Conservation (phyloP, 2,888 invertebrate species). For the Fragum whitleyi region DNA sequence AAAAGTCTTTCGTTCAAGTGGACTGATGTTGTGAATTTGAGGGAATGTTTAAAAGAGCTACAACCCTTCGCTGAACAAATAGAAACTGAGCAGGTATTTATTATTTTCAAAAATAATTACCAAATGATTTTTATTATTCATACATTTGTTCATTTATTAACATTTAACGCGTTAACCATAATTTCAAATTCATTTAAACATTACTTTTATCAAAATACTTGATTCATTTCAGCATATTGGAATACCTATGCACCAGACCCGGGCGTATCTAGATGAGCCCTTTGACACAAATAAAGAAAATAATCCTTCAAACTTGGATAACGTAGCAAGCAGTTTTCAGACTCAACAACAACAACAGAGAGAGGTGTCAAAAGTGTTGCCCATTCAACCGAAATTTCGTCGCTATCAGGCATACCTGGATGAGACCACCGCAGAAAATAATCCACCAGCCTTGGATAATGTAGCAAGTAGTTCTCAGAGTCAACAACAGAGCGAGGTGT, state of each 20-base stretch:
- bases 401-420: too few species aligned
- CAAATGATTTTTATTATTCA: too few species aligned
- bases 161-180: too few species aligned
- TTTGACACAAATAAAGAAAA: too few species aligned
- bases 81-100: conserved; percentile 26
- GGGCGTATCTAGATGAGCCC: too few species aligned
- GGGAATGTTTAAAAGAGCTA: conserved; percentile 11
- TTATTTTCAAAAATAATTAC: too few species aligned
- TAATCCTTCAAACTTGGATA: too few species aligned
- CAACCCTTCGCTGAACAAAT: conserved; percentile 22
- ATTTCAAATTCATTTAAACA: not conserved
- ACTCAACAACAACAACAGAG: too few species aligned
- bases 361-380: too few species aligned
- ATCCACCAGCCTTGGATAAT: not conserved
- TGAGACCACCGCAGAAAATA: not conserved
- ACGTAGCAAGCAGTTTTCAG: too few species aligned
- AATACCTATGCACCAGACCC: not conserved
- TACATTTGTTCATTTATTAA: too few species aligned
- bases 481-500: not conserved
- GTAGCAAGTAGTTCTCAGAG: not conserved
- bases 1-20: conserved; percentile 28
- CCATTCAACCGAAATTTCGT: too few species aligned
- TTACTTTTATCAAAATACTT: not conserved
- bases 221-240: conserved; percentile 10
- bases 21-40: not conserved